Evolutionary conservation across 2,113 vertebrate species (phyloP).

Genomic region (Mormyrus lacerda): DNA sequence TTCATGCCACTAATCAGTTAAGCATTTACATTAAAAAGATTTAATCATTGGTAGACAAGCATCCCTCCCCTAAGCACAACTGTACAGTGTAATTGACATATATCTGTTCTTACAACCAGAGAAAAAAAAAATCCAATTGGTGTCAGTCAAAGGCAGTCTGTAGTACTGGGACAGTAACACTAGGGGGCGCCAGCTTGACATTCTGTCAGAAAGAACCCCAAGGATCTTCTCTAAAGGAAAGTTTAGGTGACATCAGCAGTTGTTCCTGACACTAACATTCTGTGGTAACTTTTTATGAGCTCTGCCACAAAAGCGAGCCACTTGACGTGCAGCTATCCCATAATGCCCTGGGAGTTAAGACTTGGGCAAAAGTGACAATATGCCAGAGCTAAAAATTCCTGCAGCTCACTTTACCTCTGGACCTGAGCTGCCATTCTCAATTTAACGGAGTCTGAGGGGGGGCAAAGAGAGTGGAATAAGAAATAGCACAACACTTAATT

Average conservation of each 20-base stretch:
- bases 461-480: background rate
- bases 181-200: background rate
- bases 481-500: conserved; percentile 4
- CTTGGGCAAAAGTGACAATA: background rate
- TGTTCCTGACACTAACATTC: conserved; percentile 1
- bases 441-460: background rate
- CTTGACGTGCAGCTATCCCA: background rate
- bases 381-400: background rate
- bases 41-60: background rate
- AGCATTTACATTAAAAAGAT: background rate
- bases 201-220: background rate
- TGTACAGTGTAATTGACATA: background rate
- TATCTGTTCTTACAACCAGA: background rate
- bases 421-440: conserved; percentile 1
- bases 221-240: background rate
- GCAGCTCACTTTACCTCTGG: background rate
- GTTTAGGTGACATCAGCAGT: conserved; percentile 3
- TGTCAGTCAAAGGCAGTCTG: background rate
- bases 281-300: conserved; percentile 1
- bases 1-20: background rate
- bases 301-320: background rate
- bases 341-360: background rate
- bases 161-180: background rate
- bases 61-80: background rate
- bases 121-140: background rate